phyloP scores from a whole-genome alignment of 2,888 invertebrate species.

The Caenorhabditis panamensis region DNA sequence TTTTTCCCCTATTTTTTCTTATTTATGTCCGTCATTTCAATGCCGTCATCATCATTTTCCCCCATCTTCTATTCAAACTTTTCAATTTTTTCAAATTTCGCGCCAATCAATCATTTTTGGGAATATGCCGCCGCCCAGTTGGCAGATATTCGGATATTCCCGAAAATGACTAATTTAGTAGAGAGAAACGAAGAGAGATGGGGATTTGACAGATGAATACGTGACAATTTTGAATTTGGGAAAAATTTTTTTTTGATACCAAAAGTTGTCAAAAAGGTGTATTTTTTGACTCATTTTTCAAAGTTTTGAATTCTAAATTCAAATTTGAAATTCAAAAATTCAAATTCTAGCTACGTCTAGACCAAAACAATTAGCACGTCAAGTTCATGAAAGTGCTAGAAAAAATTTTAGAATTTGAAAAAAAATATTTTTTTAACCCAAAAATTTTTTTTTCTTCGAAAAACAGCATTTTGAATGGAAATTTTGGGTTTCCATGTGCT shows the following conservation, averaged over 20 bases:
- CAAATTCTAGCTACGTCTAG: too few relatives aligned
- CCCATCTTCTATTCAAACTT: slow-evolving; percentile 5
- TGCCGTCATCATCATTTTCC: not conserved
- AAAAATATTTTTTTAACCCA: not conserved
- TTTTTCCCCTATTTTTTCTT: slow-evolving; percentile 1
- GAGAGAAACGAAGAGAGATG: not conserved
- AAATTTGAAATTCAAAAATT: too few relatives aligned
- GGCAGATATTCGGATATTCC: not conserved
- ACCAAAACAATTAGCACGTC: too few relatives aligned
- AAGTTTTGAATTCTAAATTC: not conserved
- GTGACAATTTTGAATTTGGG: not conserved
- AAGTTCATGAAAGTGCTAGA: too few relatives aligned
- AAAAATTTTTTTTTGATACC: not conserved
- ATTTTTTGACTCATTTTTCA: not conserved
- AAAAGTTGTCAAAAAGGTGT: not conserved
- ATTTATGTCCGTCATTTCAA: not conserved
- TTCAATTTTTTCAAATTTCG: not conserved
- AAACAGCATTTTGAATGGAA: too few relatives aligned
- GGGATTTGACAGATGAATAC: not conserved
- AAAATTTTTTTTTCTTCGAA: too few relatives aligned
- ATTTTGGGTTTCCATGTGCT: too few relatives aligned
- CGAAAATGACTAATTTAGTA: not conserved
- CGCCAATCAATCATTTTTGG: slow-evolving; percentile 44
- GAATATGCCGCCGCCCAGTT: not conserved
- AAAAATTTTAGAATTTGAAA: not conserved